Percentiles rank a stretch among this genome's conserved stretches.
These are phyloP conservation scores for Therioaphis trifolii DNA, from an alignment of 2,888 invertebrate genomes.

Conservation along the genomic window DNA sequence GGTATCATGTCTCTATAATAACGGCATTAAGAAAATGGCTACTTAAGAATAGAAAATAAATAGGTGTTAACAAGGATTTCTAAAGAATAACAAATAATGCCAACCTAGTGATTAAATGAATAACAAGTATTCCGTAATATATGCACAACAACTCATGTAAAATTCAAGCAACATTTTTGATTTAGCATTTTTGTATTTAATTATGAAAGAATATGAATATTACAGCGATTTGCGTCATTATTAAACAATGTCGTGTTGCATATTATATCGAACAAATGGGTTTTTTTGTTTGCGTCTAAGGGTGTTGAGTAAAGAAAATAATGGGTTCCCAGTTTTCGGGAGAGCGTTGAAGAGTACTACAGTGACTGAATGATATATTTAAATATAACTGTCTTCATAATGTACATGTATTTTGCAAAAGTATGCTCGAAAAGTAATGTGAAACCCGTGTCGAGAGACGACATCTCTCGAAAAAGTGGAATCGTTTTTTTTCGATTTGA, in stretches of 20 bases:
- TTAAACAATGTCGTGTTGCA: too few species aligned
- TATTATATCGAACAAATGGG: not conserved
- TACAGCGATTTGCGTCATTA: not conserved
- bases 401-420: not conserved
- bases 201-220: not conserved
- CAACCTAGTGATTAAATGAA: too few species aligned
- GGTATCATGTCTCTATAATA: too few species aligned
- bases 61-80: too few species aligned
- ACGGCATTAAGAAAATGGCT: too few species aligned
- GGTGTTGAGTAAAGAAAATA: not conserved
- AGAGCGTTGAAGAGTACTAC: not conserved
- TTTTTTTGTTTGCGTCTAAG: not conserved
- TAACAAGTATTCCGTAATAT: slow-evolving; percentile 8
- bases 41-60: too few species aligned
- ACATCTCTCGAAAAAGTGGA: slow-evolving; percentile 25
- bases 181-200: slow-evolving; percentile 9
- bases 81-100: too few species aligned
- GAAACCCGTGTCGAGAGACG: slow-evolving; percentile 6
- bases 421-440: slow-evolving; percentile 29
- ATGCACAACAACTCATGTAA: not conserved
- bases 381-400: not conserved
- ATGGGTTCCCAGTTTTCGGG: not conserved
- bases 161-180: not conserved
- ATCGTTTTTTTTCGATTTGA: slow-evolving; percentile 22
- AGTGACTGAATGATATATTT: slow-evolving; percentile 27